Evolutionary conservation across 2,888 invertebrate genomes (phyloP).

Genomic region (Drosophila vallismaia): DNA sequence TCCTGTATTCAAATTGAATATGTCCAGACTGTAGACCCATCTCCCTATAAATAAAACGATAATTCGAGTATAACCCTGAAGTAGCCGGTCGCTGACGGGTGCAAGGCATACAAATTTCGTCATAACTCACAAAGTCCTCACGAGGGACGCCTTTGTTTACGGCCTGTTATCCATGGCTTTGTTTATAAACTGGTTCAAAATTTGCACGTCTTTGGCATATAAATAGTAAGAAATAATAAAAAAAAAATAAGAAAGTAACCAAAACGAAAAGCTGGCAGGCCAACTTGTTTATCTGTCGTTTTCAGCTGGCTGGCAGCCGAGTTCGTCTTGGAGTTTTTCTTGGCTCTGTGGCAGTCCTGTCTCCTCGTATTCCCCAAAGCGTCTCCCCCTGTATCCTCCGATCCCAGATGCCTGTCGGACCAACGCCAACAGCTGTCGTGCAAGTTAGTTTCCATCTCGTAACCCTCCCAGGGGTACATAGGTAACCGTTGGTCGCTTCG

Average conservation of each 20-base stretch:
- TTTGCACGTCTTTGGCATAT: slow-evolving; percentile 74
- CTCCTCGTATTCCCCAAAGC: slow-evolving; percentile 25
- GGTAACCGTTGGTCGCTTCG: not conserved
- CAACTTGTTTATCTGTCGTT: slow-evolving; percentile 69
- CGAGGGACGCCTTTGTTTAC: slow-evolving; percentile 36
- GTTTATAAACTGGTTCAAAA: slow-evolving; percentile 76
- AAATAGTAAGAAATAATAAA: slow-evolving; percentile 42
- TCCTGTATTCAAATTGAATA: slow-evolving; percentile 29
- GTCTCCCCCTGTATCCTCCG: slow-evolving; percentile 8
- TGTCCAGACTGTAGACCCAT: slow-evolving; percentile 14
- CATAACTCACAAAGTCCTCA: slow-evolving; percentile 52
- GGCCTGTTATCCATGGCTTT: slow-evolving; percentile 52
- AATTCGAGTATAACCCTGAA: slow-evolving; percentile 22
- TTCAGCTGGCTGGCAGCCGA: slow-evolving; percentile 62
- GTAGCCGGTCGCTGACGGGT: slow-evolving; percentile 45
- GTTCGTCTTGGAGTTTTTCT: slow-evolving; percentile 22
- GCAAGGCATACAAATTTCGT: slow-evolving; percentile 70
- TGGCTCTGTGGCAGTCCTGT: slow-evolving; percentile 55
- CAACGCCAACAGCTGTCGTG: slow-evolving; percentile 72
- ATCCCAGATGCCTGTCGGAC: slow-evolving; percentile 44
- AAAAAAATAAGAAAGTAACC: slow-evolving; percentile 16
- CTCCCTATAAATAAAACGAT: slow-evolving; percentile 24
- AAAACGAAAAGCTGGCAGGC: slow-evolving; percentile 22
- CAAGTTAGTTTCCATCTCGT: slow-evolving; percentile 56
- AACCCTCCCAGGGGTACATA: slow-evolving; percentile 18